phyloP scores from a whole-genome alignment of 2,888 invertebrate genomes.

The Steinernema hermaphroditum region DNA sequence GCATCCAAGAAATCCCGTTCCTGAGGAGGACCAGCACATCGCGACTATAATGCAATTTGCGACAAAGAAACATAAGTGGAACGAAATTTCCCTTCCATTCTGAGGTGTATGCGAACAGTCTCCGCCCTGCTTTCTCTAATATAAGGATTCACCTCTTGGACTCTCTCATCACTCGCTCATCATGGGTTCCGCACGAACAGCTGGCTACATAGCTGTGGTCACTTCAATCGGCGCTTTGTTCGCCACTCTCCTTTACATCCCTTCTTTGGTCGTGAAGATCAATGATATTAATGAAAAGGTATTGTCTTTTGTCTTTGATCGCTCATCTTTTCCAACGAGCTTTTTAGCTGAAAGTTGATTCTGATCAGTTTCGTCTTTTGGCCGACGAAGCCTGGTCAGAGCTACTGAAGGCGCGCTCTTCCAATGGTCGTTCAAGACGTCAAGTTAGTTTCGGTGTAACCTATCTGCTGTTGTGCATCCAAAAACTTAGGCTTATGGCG shows the following conservation, averaged over 20 bases:
- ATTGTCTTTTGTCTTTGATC: too few relatives aligned
- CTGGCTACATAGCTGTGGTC: constrained; percentile 43
- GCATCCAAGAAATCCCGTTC: too few relatives aligned
- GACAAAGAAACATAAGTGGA: constrained; percentile 19
- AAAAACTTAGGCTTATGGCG: constrained; percentile 40
- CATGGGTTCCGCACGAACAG: constrained; percentile 37
- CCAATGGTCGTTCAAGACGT: not conserved
- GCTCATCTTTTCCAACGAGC: not conserved
- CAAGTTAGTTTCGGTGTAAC: not conserved
- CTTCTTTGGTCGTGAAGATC: constrained; percentile 44
- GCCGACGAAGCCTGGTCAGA: constrained; percentile 49
- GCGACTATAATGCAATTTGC: constrained; percentile 7
- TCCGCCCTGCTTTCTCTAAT: not conserved
- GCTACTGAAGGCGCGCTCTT: constrained; percentile 33
- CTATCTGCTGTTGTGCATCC: too few relatives aligned
- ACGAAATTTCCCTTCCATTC: not conserved
- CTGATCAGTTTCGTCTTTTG: constrained; percentile 44
- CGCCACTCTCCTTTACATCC: constrained; percentile 43
- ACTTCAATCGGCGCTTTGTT: constrained; percentile 39
- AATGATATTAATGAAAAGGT: constrained; percentile 45
- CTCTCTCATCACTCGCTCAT: not conserved
- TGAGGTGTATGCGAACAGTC: not conserved
- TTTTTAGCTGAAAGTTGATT: constrained; percentile 42
- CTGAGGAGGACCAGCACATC: not conserved
- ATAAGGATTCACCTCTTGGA: not conserved